Evolutionary conservation across 2,888 invertebrate genomes (phyloP).

Genomic region (Pseudoips prasinana): DNA sequence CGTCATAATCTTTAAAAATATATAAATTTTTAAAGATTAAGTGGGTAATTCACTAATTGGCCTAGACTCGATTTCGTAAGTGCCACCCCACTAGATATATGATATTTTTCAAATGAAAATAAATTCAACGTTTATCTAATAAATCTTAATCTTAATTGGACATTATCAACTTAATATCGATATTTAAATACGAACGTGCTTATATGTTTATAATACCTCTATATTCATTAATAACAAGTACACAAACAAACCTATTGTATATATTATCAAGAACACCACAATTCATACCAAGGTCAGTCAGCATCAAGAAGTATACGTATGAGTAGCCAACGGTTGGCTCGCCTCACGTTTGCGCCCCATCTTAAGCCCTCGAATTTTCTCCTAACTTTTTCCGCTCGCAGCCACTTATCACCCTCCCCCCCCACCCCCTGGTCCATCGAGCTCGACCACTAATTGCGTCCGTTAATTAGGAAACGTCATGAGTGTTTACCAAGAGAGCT

Average conservation of each 20-base stretch:
- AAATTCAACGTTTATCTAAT: too few species aligned
- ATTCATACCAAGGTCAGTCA: slow-evolving; percentile 43
- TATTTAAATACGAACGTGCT: too few species aligned
- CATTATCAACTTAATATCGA: too few species aligned
- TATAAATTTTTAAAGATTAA: too few species aligned
- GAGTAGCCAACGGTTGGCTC: slow-evolving; percentile 38
- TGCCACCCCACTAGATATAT: too few species aligned
- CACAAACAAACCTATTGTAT: not conserved
- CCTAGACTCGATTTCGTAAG: too few species aligned
- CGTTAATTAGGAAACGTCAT: slow-evolving; percentile 82
- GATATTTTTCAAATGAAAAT: too few species aligned
- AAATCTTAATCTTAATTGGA: too few species aligned
- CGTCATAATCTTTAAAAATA: too few species aligned
- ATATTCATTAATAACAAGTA: too few species aligned
- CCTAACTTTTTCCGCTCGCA: slow-evolving; percentile 71
- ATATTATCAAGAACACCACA: slow-evolving; percentile 4
- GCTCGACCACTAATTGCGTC: slow-evolving; percentile 80
- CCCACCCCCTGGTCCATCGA: slow-evolving; percentile 58
- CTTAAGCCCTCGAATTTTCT: slow-evolving; percentile 73
- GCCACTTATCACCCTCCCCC: slow-evolving; percentile 68
- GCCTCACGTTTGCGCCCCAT: slow-evolving; percentile 50
- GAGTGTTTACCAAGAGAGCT: slow-evolving; percentile 80
- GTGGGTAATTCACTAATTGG: too few species aligned
- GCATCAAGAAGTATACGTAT: slow-evolving; percentile 24
- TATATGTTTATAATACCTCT: too few species aligned